These are phyloP conservation scores for Drosophila aff. DNA, from an alignment of 1,140 invertebrate genomes.

Conservation along the genomic window DNA sequence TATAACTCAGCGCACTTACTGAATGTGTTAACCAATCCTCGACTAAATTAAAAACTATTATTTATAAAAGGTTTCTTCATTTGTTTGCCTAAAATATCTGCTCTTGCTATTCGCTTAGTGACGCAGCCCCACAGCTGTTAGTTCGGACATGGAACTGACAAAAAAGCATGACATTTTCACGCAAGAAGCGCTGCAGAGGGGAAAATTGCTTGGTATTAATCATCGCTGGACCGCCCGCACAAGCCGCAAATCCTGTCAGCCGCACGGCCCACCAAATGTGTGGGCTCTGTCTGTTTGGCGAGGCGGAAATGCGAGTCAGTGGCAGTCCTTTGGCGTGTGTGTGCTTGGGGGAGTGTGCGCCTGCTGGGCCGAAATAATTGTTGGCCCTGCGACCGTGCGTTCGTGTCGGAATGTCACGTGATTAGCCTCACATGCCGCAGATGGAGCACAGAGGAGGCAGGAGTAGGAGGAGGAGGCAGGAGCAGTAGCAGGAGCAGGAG, in stretches of 20 bases:
- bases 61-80: background rate
- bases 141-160: constrained; percentile 24
- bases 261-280: constrained; percentile 50
- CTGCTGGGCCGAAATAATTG: constrained; percentile 74
- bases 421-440: constrained; percentile 52
- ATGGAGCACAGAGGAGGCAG: background rate
- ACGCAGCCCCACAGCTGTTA: constrained; percentile 11
- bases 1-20: too few relatives aligned
- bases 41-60: background rate
- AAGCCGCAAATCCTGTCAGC: constrained; percentile 61
- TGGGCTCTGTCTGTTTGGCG: constrained; percentile 51
- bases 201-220: constrained; percentile 73
- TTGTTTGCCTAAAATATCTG: background rate
- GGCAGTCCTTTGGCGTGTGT: background rate
- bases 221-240: constrained; percentile 60
- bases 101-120: background rate
- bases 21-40: background rate
- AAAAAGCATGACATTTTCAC: constrained; percentile 67
- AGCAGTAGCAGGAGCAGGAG: too few relatives aligned
- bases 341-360: constrained; percentile 20
- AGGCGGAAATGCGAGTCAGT: constrained; percentile 15
- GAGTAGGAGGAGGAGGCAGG: background rate
- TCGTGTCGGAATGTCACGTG: constrained; percentile 62
- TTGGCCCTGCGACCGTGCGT: constrained; percentile 54
- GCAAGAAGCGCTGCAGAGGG: constrained; percentile 33